phyloP scores from a whole-genome alignment of 2,888 invertebrate genomes.

The Spilarctia lutea region DNA sequence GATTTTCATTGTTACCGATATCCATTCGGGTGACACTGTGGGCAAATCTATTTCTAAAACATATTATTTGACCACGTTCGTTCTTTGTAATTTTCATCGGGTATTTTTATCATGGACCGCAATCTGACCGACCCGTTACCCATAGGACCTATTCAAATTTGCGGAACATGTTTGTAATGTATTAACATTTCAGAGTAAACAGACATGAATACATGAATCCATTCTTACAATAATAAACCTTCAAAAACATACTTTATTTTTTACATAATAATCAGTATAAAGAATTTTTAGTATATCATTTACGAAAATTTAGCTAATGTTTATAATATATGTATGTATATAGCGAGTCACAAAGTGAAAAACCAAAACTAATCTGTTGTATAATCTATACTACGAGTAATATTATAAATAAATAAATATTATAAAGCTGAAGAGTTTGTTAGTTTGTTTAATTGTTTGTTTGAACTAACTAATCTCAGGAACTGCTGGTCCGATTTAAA shows the following conservation, averaged over 20 bases:
- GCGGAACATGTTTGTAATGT: conserved; percentile 3
- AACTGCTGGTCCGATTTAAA: no score
- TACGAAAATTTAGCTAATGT: no score
- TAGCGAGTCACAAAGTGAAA: no score
- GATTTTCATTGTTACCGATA: neutral
- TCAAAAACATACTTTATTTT: neutral
- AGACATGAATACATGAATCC: neutral
- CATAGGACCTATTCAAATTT: conserved; percentile 5
- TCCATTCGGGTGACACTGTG: neutral
- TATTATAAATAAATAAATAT: no score
- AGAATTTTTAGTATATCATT: neutral
- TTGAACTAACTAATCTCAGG: no score
- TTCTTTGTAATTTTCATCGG: neutral
- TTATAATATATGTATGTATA: no score
- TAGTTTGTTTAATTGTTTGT: no score
- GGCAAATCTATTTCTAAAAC: neutral
- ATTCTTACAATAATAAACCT: neutral
- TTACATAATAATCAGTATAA: neutral
- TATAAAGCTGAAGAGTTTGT: no score
- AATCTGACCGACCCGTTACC: conserved; percentile 1
- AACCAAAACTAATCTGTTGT: no score
- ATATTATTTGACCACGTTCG: neutral
- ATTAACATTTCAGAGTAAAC: neutral
- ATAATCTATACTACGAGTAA: no score
- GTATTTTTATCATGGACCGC: neutral